Conservation (phyloP, 2,797 vertebrate species). For the Anguilla anguilla region DNA sequence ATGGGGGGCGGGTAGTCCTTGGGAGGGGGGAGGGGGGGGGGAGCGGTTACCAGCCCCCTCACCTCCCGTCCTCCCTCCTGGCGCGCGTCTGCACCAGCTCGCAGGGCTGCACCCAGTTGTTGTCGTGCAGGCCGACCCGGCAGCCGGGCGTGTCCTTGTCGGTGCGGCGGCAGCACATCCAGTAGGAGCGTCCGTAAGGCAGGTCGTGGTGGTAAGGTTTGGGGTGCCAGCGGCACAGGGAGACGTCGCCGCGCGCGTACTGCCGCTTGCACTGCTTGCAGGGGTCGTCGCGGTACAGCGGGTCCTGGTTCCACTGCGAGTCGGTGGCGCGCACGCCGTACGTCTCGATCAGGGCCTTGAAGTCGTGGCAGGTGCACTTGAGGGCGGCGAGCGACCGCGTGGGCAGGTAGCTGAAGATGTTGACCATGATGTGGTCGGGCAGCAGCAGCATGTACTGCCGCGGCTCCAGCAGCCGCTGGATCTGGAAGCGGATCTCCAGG, state of each 20-base stretch:
- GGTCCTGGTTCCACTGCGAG: constrained; percentile 91
- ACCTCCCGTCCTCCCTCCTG: constrained; percentile 74
- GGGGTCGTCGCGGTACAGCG: constrained; percentile 91
- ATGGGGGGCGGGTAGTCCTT: constrained; percentile 44
- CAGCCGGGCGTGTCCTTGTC: constrained; percentile 92
- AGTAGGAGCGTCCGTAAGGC: constrained; percentile 97
- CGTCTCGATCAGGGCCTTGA: constrained; percentile 88
- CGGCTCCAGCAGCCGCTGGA: constrained; percentile 91
- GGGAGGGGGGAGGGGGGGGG: constrained; percentile 40
- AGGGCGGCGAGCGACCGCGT: constrained; percentile 88
- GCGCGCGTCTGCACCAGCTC: constrained; percentile 72
- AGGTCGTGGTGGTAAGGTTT: constrained; percentile 99
- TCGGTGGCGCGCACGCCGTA: constrained; percentile 88
- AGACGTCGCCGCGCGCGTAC: constrained; percentile 90
- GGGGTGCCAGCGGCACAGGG: constrained; percentile 96
- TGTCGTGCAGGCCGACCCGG: constrained; percentile 90
- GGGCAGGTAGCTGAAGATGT: constrained; percentile 91
- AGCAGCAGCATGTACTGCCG: constrained; percentile 93
- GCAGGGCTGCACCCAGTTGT: constrained; percentile 91
- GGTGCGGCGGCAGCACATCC: constrained; percentile 94
- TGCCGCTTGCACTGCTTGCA: constrained; percentile 95
- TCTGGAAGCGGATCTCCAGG: constrained; percentile 95
- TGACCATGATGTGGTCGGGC: constrained; percentile 92
- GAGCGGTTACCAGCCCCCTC: constrained; percentile 33
- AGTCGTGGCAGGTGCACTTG: constrained; percentile 93